phyloP scores from a whole-genome alignment of 2,797 vertebrate species.

The Urophycis tenuis region DNA sequence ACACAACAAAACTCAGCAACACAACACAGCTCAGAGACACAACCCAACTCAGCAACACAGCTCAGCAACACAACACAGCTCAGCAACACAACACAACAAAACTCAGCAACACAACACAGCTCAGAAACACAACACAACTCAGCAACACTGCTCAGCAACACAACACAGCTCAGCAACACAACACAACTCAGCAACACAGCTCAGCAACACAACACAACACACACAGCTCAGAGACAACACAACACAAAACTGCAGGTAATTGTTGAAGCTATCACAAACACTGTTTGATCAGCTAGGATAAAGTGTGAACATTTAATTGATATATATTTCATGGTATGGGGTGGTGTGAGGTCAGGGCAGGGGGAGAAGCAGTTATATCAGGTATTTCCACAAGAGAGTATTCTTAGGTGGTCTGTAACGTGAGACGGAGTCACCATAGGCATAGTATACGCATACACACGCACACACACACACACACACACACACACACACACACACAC shows the following conservation, averaged over 20 bases:
- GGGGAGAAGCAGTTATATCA: not conserved
- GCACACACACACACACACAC: not conserved
- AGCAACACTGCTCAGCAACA: no score
- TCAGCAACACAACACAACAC: no score
- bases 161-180: no score
- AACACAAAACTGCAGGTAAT: not conserved
- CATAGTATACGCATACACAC: no score
- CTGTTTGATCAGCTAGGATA: not conserved
- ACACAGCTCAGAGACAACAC: no score
- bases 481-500: conserved; percentile 2
- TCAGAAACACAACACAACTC: no score
- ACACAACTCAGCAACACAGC: not conserved
- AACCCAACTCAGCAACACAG: no score
- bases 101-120: no score
- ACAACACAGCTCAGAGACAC: no score
- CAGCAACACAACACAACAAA: no score
- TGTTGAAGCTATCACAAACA: not conserved
- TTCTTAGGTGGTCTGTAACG: not conserved
- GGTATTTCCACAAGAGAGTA: not conserved
- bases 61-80: no score
- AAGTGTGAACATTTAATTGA: not conserved
- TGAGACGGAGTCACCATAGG: not conserved
- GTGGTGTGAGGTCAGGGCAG: not conserved
- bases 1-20: no score
- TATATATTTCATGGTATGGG: not conserved